Evolutionary conservation across 2,113 vertebrate species (phyloP), one percentile per base, ranked within the genome.

Genomic region (Morone saxatilis): DNA sequence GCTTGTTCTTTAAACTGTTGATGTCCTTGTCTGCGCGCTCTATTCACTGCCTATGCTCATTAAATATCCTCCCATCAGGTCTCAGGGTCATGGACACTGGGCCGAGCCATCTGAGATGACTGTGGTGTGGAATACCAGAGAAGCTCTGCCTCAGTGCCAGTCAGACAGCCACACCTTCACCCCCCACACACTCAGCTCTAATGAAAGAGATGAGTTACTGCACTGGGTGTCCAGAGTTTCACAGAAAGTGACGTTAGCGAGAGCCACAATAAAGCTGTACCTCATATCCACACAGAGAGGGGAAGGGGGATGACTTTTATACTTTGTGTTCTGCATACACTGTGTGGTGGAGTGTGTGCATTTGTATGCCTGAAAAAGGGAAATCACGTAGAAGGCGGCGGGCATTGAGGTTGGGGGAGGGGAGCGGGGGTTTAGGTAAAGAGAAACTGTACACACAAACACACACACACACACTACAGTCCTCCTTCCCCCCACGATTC

Each of bases 141-240:
- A 40, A 71, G 67, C 61, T 69, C 56, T 41, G 45, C 8, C 59
- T 14, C 47, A 60, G 57, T 38, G 61, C 54, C 79, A 72, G 56
- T 54, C 72, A 68, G 43, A 78, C 9, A 60, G 40, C 62, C 80
- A 53, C 53, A 78, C 68, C 79, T 56, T 22, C 40, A 14, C 1
- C 25, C 41, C 68, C 66, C 40, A 43, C 20, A 76, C 56, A 77
- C 76, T 87, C 90, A 80, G 69, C 77, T 41, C 61, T 85, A 92
- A 88, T 91, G 85, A 92, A 94, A 88, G 63, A 54, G 82, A 81
- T 92, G 80, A 92, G 84, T 90, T 89, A 91, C 86, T 83, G 56
- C 78, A 76, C 12, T n/a, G 22, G 70, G 62, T 78, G 80, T 69
- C 61, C 75, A 57, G 54, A 73, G 66, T 87, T 88, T 89, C 67